These are phyloP conservation scores for Zaprionus nigranus DNA, from an alignment of 1,140 invertebrate genomes.

Conservation along the genomic window DNA sequence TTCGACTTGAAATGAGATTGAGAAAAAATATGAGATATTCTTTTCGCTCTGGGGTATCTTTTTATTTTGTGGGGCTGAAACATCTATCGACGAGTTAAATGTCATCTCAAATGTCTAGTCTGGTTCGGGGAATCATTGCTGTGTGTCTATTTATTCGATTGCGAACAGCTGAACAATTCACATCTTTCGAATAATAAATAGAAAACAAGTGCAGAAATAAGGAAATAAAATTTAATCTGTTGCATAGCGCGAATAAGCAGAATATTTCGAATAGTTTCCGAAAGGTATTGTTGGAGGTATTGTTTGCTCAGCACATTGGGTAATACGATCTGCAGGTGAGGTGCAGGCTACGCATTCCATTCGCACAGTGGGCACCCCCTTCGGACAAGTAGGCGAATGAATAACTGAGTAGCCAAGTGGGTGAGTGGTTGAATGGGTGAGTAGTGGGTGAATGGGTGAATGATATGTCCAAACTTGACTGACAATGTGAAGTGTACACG, in stretches of 20 bases:
- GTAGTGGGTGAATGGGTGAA: not conserved
- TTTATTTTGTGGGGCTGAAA: not conserved
- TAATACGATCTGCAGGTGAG: slow-evolving; percentile 49
- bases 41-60: not conserved
- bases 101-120: slow-evolving; percentile 48
- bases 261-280: slow-evolving; percentile 63
- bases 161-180: slow-evolving; percentile 48
- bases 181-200: slow-evolving; percentile 41
- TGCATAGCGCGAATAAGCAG: slow-evolving; percentile 18
- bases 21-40: not conserved
- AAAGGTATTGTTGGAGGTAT: slow-evolving; percentile 39
- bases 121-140: slow-evolving; percentile 27
- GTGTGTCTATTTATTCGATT: slow-evolving; percentile 51
- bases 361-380: slow-evolving; percentile 17
- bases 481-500: slow-evolving; percentile 20
- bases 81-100: slow-evolving; percentile 36
- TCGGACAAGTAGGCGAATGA: slow-evolving; percentile 13
- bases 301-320: slow-evolving; percentile 65
- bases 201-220: slow-evolving; percentile 46
- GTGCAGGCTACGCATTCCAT: slow-evolving; percentile 18
- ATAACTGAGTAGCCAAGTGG: slow-evolving; percentile 8
- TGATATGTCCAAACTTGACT: not conserved
- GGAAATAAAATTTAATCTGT: slow-evolving; percentile 25
- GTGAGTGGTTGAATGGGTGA: slow-evolving; percentile 2
- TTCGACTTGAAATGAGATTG: too few species aligned